Conservation (phyloP, 2,888 invertebrate species). For the Aethes cnicana region DNA sequence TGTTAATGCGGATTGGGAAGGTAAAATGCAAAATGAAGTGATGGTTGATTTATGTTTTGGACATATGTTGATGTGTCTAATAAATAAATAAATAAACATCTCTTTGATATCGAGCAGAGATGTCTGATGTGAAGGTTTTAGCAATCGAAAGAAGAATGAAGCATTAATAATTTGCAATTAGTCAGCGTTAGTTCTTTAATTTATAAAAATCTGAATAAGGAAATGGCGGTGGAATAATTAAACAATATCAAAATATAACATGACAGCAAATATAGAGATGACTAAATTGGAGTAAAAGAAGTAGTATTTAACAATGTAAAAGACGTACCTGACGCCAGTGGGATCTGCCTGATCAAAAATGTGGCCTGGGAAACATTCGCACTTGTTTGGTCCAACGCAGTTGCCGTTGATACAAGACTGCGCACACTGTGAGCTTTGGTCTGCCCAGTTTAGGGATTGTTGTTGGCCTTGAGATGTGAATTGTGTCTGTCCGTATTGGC, state of each 20-base stretch:
- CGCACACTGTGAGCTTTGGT: constrained; percentile 70
- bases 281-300: neutral
- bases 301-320: neutral
- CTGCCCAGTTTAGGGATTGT: constrained; percentile 32
- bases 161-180: too few species aligned
- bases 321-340: constrained; percentile 51
- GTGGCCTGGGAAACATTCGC: constrained; percentile 82
- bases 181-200: too few species aligned
- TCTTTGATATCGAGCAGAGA: too few species aligned
- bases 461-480: constrained; percentile 6
- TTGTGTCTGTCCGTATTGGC: constrained; percentile 1
- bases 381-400: constrained; percentile 79
- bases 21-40: neutral
- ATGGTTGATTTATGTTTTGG: too few species aligned
- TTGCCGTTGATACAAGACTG: constrained; percentile 86
- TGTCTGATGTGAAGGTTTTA: too few species aligned
- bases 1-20: constrained; percentile 4
- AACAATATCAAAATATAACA: constrained; percentile 18
- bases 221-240: neutral
- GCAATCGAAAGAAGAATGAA: too few species aligned
- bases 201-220: too few species aligned
- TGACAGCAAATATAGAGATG: constrained; percentile 2
- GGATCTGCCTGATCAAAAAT: constrained; percentile 60
- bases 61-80: too few species aligned
- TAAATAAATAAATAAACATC: too few species aligned